phyloP scores from a whole-genome alignment of 2,888 invertebrate species.

The Clostera curtula region DNA sequence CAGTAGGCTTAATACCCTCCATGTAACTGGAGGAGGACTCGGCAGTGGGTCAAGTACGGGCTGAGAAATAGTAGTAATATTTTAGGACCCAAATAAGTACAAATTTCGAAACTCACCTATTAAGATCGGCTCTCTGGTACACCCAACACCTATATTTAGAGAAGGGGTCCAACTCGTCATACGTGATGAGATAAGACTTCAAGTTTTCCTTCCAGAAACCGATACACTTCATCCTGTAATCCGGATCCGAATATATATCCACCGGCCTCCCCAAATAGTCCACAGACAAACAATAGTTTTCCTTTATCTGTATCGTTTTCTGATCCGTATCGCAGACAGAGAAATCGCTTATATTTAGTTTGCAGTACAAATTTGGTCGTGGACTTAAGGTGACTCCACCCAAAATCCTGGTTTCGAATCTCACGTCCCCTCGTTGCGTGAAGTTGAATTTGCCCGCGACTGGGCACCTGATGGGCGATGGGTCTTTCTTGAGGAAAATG shows the following conservation, averaged over 20 bases:
- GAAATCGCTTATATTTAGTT: conserved; percentile 94
- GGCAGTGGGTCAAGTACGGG: too few relatives aligned
- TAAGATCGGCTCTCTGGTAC: conserved; percentile 95
- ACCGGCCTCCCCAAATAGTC: conserved; percentile 96
- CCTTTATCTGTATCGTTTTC: conserved; percentile 95
- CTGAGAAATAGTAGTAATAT: too few relatives aligned
- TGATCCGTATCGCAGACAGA: conserved; percentile 97
- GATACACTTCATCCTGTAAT: conserved; percentile 97
- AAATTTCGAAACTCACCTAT: conserved; percentile 68
- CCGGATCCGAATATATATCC: conserved; percentile 97
- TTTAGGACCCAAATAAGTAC: too few relatives aligned
- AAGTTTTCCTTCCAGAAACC: conserved; percentile 99
- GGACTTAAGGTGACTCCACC: conserved; percentile 97
- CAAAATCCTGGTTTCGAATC: conserved; percentile 93
- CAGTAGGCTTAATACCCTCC: too few relatives aligned
- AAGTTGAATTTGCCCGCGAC: conserved; percentile 98
- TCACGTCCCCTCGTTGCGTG: conserved; percentile 91
- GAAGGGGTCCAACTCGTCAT: conserved; percentile 95
- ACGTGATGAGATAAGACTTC: conserved; percentile 96
- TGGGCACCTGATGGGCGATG: conserved; percentile 94
- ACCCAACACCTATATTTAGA: conserved; percentile 98
- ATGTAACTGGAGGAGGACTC: too few relatives aligned
- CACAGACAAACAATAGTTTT: conserved; percentile 96
- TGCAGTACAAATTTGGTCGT: conserved; percentile 93
- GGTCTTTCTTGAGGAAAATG: conserved; percentile 88